phyloP scores from a whole-genome alignment of 2,797 vertebrate species.

The Lepus townsendii region DNA sequence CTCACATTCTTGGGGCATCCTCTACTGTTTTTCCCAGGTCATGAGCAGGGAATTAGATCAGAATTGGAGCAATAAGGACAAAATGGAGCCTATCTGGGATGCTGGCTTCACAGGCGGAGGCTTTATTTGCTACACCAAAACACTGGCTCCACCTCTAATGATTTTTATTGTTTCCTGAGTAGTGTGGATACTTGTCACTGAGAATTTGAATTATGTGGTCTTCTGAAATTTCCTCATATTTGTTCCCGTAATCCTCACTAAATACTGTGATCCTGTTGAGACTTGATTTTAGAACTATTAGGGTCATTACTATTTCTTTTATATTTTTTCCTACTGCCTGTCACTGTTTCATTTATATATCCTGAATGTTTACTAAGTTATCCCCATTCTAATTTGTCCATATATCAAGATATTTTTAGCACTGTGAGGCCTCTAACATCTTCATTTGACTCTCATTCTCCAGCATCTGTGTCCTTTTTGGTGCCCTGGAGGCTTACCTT shows the following conservation, averaged over 20 bases:
- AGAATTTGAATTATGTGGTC: neutral
- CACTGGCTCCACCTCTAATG: no score
- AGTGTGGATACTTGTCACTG: neutral
- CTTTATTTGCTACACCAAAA: no score
- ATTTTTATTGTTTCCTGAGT: neutral
- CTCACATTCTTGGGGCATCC: no score
- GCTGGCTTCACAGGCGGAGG: no score
- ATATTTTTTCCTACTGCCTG: neutral
- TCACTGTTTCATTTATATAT: neutral
- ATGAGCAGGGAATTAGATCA: no score
- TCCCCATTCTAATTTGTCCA: neutral
- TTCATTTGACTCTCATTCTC: neutral
- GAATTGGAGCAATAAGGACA: no score
- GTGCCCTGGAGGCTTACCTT: no score
- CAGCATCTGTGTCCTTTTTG: neutral
- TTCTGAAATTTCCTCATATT: neutral
- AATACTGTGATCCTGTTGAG: neutral
- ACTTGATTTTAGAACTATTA: neutral
- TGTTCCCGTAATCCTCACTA: neutral
- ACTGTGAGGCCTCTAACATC: neutral
- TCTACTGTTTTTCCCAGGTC: no score
- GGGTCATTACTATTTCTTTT: neutral
- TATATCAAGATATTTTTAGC: neutral
- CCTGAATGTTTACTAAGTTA: neutral
- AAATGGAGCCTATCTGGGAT: no score